These are phyloP conservation scores for Phocoena phocoena DNA, from an alignment of 2,113 vertebrate species.

Conservation along the genomic window DNA sequence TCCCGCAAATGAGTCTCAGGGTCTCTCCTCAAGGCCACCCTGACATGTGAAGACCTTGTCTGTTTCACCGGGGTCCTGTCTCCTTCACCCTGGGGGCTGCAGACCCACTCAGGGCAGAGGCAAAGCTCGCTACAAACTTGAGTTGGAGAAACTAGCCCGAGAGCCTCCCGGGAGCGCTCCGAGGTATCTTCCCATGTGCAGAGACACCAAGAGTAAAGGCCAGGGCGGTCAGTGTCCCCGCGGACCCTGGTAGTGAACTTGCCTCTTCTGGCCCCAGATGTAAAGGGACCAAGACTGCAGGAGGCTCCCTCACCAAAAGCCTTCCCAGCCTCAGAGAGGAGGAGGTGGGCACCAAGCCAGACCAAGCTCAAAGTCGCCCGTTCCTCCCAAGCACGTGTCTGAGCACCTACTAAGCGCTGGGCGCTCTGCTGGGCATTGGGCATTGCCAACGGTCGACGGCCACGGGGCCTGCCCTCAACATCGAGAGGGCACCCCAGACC, in stretches of 20 bases:
- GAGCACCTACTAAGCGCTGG: not conserved
- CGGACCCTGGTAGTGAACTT: not conserved
- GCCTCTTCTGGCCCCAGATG: not conserved
- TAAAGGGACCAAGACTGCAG: not conserved
- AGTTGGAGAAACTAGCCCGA: not conserved
- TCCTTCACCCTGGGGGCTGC: not conserved
- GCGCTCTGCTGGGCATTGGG: too few relatives aligned
- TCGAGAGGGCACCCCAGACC: not conserved
- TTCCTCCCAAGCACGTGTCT: not conserved
- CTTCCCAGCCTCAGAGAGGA: not conserved
- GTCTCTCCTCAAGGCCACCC: not conserved
- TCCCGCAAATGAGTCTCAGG: not conserved
- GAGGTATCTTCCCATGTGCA: accelerated
- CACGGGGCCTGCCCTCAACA: not conserved
- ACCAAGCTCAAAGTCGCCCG: not conserved
- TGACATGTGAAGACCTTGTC: not conserved
- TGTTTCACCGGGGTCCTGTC: too few relatives aligned
- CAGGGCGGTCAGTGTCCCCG: not conserved
- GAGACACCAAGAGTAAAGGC: not conserved
- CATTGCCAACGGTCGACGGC: accelerated
- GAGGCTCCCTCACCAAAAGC: not conserved
- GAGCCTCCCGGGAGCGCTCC: accelerated
- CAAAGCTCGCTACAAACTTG: not conserved
- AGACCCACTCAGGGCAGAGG: not conserved
- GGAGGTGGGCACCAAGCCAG: not conserved